Evolutionary conservation across 2,888 invertebrate genomes (phyloP).

Genomic region (Leptura quadrifasciata): DNA sequence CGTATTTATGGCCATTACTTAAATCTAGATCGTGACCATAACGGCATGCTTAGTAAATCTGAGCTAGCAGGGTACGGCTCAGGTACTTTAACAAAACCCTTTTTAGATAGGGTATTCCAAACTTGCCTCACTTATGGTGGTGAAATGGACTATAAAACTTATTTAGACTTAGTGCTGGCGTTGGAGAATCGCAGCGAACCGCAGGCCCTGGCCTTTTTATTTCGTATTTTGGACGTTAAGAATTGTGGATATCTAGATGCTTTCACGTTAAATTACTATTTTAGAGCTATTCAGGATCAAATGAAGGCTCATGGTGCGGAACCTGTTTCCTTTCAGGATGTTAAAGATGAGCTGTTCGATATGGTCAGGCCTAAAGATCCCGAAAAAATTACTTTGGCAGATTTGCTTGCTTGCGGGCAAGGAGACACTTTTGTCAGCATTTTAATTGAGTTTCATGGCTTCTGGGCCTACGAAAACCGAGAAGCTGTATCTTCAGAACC

Average conservation of each 20-base stretch:
- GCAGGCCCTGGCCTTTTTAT: conserved; percentile 93
- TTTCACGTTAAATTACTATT: conserved; percentile 94
- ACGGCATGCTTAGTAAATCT: conserved; percentile 94
- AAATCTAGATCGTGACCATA: conserved; percentile 94
- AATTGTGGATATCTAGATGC: conserved; percentile 91
- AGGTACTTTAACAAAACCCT: conserved; percentile 92
- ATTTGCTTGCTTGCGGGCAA: conserved; percentile 90
- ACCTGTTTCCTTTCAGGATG: conserved; percentile 92
- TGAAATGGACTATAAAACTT: conserved; percentile 98
- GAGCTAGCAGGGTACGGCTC: conserved; percentile 93
- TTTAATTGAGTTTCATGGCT: conserved; percentile 95
- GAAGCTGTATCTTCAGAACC: conserved; percentile 85
- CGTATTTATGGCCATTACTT: conserved; percentile 96
- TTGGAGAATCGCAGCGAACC: conserved; percentile 94
- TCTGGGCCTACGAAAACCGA: conserved; percentile 97
- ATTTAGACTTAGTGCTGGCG: conserved; percentile 94
- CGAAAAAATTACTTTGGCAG: conserved; percentile 88
- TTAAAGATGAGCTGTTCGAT: conserved; percentile 98
- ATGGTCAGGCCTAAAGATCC: conserved; percentile 95
- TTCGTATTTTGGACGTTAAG: conserved; percentile 93
- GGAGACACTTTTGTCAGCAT: conserved; percentile 96
- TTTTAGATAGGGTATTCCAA: conserved; percentile 94
- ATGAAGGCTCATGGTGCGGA: conserved; percentile 92
- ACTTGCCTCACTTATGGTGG: conserved; percentile 96
- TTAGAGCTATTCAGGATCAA: conserved; percentile 92